These are phyloP conservation scores for Amiota minor DNA, from an alignment of 2,888 invertebrate species.

Conservation along the genomic window DNA sequence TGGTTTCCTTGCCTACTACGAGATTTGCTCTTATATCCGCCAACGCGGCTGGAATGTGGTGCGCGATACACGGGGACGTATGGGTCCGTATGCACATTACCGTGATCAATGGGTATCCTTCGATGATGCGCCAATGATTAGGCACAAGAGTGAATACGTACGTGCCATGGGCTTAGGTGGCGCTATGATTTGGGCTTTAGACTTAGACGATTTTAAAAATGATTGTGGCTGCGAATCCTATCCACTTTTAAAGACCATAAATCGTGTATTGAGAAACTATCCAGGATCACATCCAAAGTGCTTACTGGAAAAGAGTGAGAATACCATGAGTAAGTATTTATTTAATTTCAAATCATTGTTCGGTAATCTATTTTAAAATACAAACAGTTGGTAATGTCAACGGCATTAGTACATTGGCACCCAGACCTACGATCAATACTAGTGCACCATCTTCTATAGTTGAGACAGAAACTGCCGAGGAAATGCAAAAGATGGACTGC, in stretches of 20 bases:
- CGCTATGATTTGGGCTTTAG: slow-evolving; percentile 92
- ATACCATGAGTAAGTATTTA: slow-evolving; percentile 68
- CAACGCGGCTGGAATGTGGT: slow-evolving; percentile 85
- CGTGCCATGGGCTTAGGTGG: slow-evolving; percentile 86
- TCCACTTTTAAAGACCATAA: slow-evolving; percentile 86
- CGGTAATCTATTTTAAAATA: neutral
- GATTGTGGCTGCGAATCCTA: slow-evolving; percentile 87
- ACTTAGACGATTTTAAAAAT: slow-evolving; percentile 89
- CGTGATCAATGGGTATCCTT: slow-evolving; percentile 95
- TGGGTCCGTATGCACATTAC: slow-evolving; percentile 89
- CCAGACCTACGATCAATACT: slow-evolving; percentile 50
- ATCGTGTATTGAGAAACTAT: slow-evolving; percentile 83
- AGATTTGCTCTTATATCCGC: slow-evolving; percentile 87
- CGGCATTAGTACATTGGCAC: slow-evolving; percentile 25
- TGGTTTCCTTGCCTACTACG: slow-evolving; percentile 91
- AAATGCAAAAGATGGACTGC: slow-evolving; percentile 52
- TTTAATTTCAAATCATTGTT: neutral
- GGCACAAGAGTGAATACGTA: slow-evolving; percentile 87
- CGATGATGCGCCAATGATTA: slow-evolving; percentile 88
- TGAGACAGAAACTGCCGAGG: slow-evolving; percentile 38
- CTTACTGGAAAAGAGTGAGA: slow-evolving; percentile 72
- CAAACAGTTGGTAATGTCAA: slow-evolving; percentile 52
- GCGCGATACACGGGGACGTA: slow-evolving; percentile 84
- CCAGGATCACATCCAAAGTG: slow-evolving; percentile 80
- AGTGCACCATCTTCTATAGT: slow-evolving; percentile 29